phyloP scores from a whole-genome alignment of 2,113 vertebrate species.

The Melanerpes formicivorus region DNA sequence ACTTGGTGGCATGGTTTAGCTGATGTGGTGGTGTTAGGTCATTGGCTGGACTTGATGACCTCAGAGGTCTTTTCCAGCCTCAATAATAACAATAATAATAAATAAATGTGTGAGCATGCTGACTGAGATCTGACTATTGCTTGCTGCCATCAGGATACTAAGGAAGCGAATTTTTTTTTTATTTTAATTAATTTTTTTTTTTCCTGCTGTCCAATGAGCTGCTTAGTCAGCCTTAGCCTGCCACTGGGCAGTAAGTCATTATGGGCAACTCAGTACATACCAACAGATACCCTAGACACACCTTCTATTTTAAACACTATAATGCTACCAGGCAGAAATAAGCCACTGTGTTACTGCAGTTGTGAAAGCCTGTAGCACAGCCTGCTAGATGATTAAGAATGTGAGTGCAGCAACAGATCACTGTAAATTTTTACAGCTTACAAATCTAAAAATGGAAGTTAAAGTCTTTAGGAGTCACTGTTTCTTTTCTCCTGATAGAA shows the following conservation, averaged over 20 bases:
- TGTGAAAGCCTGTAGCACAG: background rate
- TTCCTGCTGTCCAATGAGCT: background rate
- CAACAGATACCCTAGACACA: background rate
- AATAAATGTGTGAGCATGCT: background rate
- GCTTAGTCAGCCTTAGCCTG: background rate
- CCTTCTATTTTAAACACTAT: background rate
- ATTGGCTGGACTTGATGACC: too few species aligned
- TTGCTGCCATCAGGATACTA: background rate
- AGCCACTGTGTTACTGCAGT: background rate
- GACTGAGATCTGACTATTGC: background rate
- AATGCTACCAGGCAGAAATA: background rate
- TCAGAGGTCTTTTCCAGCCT: too few species aligned
- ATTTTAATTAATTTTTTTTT: background rate
- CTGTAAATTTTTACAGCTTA: background rate
- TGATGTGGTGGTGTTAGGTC: too few species aligned
- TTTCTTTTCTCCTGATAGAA: background rate
- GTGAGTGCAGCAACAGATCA: background rate
- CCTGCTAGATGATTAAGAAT: background rate
- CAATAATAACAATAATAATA: too few species aligned
- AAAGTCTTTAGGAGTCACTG: background rate
- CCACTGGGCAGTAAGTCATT: background rate
- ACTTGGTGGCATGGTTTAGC: too few species aligned
- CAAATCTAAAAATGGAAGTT: background rate
- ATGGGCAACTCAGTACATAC: background rate
- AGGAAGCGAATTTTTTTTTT: background rate